Evolutionary conservation across 1,140 invertebrate species (phyloP), one percentile per base, ranked within the genome.

Genomic region (Procambarus virginalis): DNA sequence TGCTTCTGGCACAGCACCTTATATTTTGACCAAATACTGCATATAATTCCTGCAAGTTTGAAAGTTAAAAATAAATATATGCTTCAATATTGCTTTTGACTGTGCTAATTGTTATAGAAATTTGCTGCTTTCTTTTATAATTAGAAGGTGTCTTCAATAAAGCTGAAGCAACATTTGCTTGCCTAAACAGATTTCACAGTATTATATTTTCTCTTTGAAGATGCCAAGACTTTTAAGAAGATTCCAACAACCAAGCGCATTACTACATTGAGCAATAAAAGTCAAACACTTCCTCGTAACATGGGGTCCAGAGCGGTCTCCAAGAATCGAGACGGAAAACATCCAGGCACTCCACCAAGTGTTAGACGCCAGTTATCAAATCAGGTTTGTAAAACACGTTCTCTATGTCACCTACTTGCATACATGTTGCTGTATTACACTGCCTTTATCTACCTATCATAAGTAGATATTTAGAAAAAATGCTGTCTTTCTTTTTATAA

Each of bases 271-370:
- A 87, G 70, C 55, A 86, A 64, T 49, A 91, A 91, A 34, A 91
- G 90, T 49, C 90, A 91, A 51, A 91, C 90, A 22, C 84, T 91
- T 49, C 90, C 90, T 49, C 90, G 90, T 4, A 91, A 91, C 60
- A 82, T 91, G 84, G 90, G 90, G 3, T 77, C 89, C 46, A 48
- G 48, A 55, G 55, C 73, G 6, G 51, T 75, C 6, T 45, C 48
- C 34, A 89, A 89, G 87, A 34, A 51, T 14, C 51, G 81, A 45
- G 78, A 86, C 20, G 2, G 58, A 22, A 79, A 48, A 46, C 83
- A 91, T 49, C 89, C 89, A 14, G 51, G 89, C 14, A 86, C 84
- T 34, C 84, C 84, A 58, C 90, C 90, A n/a, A 49, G 64, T 58
- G 68, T 75, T 10, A 78, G 89, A 20, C 60, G 89, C 2, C 89